phyloP scores from a whole-genome alignment of 2,888 invertebrate genomes.

The Apocheima hispidaria region DNA sequence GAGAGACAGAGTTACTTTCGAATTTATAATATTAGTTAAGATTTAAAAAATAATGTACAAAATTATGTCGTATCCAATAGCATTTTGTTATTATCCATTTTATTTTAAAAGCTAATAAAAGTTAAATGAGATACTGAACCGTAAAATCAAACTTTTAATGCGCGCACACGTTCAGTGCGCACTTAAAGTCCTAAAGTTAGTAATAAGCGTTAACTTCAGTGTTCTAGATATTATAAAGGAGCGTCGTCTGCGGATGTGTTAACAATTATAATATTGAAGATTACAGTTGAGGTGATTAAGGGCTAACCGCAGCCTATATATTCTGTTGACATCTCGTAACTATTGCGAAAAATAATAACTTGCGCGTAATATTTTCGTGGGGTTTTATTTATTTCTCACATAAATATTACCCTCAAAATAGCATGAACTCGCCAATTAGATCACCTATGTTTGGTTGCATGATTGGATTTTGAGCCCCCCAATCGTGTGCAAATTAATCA shows the following conservation, averaged over 20 bases:
- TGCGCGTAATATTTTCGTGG: too few species aligned
- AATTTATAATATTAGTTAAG: too few species aligned
- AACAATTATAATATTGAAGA: conserved; percentile 30
- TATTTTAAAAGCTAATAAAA: neutral
- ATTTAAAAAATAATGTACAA: too few species aligned
- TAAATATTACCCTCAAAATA: too few species aligned
- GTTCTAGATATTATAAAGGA: conserved; percentile 26
- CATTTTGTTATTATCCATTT: neutral
- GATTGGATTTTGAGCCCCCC: too few species aligned
- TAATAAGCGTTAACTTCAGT: conserved; percentile 14
- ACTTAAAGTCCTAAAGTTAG: conserved; percentile 12
- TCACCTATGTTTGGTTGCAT: too few species aligned
- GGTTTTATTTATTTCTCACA: too few species aligned
- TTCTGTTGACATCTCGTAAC: too few species aligned
- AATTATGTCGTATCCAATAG: neutral
- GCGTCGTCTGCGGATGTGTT: conserved; percentile 21
- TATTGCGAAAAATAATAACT: too few species aligned
- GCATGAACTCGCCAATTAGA: too few species aligned
- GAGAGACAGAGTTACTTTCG: too few species aligned
- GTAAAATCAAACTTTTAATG: conserved; percentile 23
- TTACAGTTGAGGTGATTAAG: neutral
- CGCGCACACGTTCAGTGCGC: neutral
- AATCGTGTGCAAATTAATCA: too few species aligned
- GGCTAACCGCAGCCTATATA: neutral
- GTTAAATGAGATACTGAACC: neutral